Conservation (phyloP, 2,113 vertebrate genomes). For the Todiramphus chloris region DNA sequence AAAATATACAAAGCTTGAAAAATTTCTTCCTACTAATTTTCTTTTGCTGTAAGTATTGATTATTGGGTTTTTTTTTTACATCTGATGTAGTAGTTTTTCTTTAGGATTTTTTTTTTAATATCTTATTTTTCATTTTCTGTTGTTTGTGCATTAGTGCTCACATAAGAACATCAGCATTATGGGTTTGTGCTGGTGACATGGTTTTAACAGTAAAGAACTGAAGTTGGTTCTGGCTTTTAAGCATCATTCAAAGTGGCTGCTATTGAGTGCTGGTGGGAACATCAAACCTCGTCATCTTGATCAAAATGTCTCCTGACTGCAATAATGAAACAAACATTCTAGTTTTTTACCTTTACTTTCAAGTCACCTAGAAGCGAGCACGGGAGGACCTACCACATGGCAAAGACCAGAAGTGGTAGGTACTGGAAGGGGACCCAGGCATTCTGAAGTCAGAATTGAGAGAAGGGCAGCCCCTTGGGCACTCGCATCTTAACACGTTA, state of each 20-base stretch:
- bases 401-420: background rate
- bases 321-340: background rate
- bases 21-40: background rate
- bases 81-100: background rate
- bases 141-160: background rate
- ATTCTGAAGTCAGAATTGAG: background rate
- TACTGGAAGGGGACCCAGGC: background rate
- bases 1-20: background rate
- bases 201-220: background rate
- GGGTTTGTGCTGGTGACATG: background rate
- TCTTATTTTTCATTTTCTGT: background rate
- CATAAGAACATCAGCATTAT: background rate
- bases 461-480: background rate
- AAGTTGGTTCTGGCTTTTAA: background rate
- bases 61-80: background rate
- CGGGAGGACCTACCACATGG: background rate
- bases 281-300: background rate
- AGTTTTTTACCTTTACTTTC: background rate
- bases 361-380: background rate
- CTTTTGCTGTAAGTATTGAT: background rate
- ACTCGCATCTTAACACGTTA: background rate
- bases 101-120: background rate
- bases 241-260: background rate
- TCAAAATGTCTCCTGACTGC: background rate
- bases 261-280: background rate